Evolutionary conservation across 2,797 vertebrate genomes (phyloP).

Genomic region (Rhynchonycteris naso): DNA sequence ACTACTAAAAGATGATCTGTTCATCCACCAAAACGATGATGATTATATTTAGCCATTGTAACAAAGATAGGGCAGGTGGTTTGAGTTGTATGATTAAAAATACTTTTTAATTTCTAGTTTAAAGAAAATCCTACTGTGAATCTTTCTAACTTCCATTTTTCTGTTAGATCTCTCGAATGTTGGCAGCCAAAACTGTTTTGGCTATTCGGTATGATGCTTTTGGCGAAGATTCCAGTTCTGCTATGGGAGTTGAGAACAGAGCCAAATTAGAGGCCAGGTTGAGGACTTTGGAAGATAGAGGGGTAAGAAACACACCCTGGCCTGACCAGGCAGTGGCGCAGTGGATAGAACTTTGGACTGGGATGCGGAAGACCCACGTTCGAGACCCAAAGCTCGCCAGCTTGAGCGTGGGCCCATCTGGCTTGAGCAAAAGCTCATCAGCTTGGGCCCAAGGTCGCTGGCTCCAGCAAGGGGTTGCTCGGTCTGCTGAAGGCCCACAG

Average conservation of each 20-base stretch:
- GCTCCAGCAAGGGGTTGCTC: too few relatives aligned
- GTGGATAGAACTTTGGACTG: too few relatives aligned
- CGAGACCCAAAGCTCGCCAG: too few relatives aligned
- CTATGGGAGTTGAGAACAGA: slow-evolving; percentile 95
- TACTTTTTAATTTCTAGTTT: neutral
- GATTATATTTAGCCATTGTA: neutral
- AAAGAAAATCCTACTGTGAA: neutral
- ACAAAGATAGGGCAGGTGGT: neutral
- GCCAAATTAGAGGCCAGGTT: slow-evolving; percentile 95
- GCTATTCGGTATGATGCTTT: slow-evolving; percentile 97
- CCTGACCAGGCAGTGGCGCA: too few relatives aligned
- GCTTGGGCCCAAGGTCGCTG: too few relatives aligned
- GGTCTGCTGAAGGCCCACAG: too few relatives aligned
- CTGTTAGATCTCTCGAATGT: slow-evolving; percentile 95
- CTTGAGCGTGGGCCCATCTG: too few relatives aligned
- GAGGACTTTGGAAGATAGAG: slow-evolving; percentile 94
- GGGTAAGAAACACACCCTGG: slow-evolving; percentile 87
- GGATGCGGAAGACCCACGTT: too few relatives aligned
- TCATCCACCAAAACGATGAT: neutral
- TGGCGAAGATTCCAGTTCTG: slow-evolving; percentile 94
- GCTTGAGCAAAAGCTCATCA: too few relatives aligned
- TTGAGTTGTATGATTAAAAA: neutral
- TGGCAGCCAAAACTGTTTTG: slow-evolving; percentile 95
- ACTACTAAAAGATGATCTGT: neutral
- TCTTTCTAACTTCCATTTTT: slow-evolving; percentile 52